Conservation (phyloP, 1,140 invertebrate genomes). For the Triops longicaudatus region DNA sequence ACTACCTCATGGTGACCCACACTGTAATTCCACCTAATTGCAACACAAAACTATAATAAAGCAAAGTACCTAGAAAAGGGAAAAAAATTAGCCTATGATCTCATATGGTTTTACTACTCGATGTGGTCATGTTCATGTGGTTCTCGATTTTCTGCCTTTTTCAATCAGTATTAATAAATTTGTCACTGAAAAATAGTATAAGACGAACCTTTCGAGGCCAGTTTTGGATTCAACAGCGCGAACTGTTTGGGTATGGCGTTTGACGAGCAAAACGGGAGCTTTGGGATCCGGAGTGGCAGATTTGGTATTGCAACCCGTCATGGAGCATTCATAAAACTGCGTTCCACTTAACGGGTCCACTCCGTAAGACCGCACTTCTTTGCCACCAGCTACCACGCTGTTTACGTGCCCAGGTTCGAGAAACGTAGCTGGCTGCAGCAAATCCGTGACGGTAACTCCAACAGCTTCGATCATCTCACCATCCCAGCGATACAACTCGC, state of each 20-base stretch:
- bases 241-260: slow-evolving; percentile 73
- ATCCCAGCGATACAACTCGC: slow-evolving; percentile 82
- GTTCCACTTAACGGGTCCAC: slow-evolving; percentile 65
- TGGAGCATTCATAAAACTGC: slow-evolving; percentile 66
- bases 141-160: too few species aligned
- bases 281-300: slow-evolving; percentile 40
- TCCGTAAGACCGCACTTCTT: slow-evolving; percentile 50
- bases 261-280: slow-evolving; percentile 65
- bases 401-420: slow-evolving; percentile 78
- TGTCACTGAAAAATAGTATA: too few species aligned
- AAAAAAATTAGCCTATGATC: too few species aligned
- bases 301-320: slow-evolving; percentile 56
- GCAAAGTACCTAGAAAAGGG: too few species aligned
- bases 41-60: slow-evolving; percentile 27
- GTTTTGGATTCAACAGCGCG: slow-evolving; percentile 71
- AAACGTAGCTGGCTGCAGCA: slow-evolving; percentile 66
- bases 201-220: slow-evolving; percentile 58
- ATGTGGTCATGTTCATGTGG: too few species aligned
- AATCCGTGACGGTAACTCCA: slow-evolving; percentile 71
- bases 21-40: slow-evolving; percentile 84
- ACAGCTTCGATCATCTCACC: slow-evolving; percentile 76
- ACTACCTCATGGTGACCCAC: slow-evolving; percentile 77
- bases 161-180: too few species aligned
- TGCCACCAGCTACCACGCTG: slow-evolving; percentile 45
- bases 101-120: too few species aligned